phyloP scores from a whole-genome alignment of 2,113 vertebrate species.

The Gymnogyps californianus region DNA sequence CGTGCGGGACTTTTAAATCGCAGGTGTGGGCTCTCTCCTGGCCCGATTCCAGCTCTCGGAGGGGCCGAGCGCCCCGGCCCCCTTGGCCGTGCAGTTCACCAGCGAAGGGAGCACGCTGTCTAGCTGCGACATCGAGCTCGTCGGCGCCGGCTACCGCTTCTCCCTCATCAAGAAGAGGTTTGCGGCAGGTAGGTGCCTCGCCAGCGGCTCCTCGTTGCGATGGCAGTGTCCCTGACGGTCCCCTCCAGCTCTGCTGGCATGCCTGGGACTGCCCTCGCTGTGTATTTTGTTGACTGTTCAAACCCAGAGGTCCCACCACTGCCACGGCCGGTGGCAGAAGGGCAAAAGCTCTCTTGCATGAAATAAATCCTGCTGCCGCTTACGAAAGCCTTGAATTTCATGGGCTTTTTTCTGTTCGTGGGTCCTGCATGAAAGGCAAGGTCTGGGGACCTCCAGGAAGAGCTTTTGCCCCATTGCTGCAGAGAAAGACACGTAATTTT shows the following conservation, averaged over 20 bases:
- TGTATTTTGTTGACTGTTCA: rapidly evolving
- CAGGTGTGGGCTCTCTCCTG: conserved; percentile 92
- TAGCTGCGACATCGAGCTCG: conserved; percentile 93
- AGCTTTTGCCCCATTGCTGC: background rate
- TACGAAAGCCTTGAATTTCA: rapidly evolving
- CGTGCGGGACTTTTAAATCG: background rate
- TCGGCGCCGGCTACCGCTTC: conserved; percentile 93
- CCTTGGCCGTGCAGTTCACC: conserved; percentile 94
- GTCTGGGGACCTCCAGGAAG: background rate
- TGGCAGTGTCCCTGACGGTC: rapidly evolving
- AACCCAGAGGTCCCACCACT: background rate
- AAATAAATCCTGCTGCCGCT: background rate
- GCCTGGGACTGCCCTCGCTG: background rate
- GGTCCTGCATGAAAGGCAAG: background rate
- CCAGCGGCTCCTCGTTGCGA: rapidly evolving
- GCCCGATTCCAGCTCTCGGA: conserved; percentile 91
- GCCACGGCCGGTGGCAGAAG: too few relatives aligned
- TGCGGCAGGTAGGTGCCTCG: conserved; percentile 84
- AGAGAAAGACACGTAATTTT: background rate
- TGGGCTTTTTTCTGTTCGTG: rapidly evolving
- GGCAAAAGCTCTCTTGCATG: background rate
- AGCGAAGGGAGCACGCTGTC: conserved; percentile 96
- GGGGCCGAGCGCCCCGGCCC: conserved; percentile 90
- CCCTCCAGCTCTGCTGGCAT: rapidly evolving
- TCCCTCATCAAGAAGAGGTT: conserved; percentile 98